Evolutionary conservation across 2,113 vertebrate species (phyloP), one percentile per base, ranked within the genome.

Genomic region (Copsychus sechellarum): DNA sequence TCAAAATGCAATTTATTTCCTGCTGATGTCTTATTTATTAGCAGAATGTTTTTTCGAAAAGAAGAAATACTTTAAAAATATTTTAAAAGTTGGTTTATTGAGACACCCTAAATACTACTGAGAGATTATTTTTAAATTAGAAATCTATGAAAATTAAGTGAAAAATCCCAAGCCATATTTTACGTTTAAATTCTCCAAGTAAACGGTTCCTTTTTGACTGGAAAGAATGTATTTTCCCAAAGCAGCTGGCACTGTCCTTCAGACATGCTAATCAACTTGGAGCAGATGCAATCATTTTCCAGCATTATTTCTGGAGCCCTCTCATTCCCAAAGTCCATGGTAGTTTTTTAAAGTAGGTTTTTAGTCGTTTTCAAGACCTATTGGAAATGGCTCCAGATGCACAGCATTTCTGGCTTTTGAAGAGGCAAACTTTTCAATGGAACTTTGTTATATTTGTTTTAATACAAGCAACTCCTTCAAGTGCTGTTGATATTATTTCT

Each of bases 1-100:
- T 91, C 56, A 13, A 93, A 92, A 64, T 67, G 51, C 2, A 7
- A 56, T 90, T 81, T 71, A 50, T 84, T 66, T 94, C 73, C 57
- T 2, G 5, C 14, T 70, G 53, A 81, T 91, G 25, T 81, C 51
- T 83, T 57, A 38, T n/a, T 81, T 88, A 70, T 51, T 85, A 92
- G 22, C 24, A 70, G 33, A 85, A 34, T 18, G 12, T 5, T 66
- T 34, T 83, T 73, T 13, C 51, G 64, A 61, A 94, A 69, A 65
- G 51, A 74, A 76, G n/a, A 82, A 77, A 64, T 54, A 31, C 53
- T 86, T 62, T 6, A 53, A 74, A 89, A 42, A 31, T 23, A 36
- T 34, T 45, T 45, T 19, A 61, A 9, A 50, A 8, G 5, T 58
- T 56, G 8, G 6, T 23, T 95, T 86, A 50, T 33, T 74, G 51